Conservation (phyloP, 1,140 invertebrate genomes). For the Camponotus pennsylvanicus region DNA sequence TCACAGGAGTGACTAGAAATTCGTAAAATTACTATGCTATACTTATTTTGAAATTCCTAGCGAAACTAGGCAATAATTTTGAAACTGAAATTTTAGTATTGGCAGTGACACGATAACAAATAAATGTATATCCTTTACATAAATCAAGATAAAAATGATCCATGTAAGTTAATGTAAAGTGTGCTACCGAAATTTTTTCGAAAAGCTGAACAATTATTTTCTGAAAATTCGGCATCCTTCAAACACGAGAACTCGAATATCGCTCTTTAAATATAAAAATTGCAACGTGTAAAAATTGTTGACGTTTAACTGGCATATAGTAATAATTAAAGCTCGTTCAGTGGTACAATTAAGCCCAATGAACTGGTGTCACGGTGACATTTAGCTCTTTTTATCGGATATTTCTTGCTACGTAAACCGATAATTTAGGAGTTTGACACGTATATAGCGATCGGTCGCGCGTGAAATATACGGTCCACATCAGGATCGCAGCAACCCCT, state of each 20-base stretch:
- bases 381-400: conserved; percentile 44
- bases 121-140: no score
- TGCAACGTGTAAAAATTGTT: not conserved
- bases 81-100: no score
- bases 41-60: no score
- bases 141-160: no score
- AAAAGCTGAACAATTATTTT: not conserved
- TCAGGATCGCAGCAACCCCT: not conserved
- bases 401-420: conserved; percentile 34
- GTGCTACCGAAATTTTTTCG: not conserved
- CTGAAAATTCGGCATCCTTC: not conserved
- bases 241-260: not conserved
- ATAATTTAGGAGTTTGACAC: conserved; percentile 45
- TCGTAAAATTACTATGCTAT: no score
- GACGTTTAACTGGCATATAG: not conserved
- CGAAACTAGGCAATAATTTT: no score
- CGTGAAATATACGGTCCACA: conserved; percentile 42
- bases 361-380: conserved; percentile 25
- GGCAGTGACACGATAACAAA: no score
- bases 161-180: no score
- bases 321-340: not conserved
- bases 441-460: not conserved
- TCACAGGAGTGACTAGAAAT: no score
- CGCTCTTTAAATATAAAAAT: not conserved
- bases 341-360: conserved; percentile 20